A percentile compares a stretch with the other conserved stretches of the same genome.
Evolutionary conservation across 2,113 vertebrate genomes (phyloP).

Genomic region (Panurus biarmicus): DNA sequence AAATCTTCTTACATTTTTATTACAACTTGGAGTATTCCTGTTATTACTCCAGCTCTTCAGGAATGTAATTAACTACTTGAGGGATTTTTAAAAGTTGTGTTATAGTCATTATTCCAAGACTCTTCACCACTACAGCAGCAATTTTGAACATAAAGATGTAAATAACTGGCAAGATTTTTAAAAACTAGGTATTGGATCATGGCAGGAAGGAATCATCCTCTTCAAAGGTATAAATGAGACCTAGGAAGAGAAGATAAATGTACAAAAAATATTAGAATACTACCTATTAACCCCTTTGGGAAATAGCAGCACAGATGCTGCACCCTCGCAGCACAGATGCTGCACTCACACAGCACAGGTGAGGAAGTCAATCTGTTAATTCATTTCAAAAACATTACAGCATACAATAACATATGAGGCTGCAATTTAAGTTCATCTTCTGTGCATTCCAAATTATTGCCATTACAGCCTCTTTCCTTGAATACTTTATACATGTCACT

Average conservation of each 20-base stretch:
- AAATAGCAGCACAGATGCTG: background rate
- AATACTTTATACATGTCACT: background rate
- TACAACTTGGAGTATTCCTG: background rate
- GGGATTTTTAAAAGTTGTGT: background rate
- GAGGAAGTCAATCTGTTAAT: background rate
- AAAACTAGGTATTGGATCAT: background rate
- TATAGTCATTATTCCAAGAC: background rate
- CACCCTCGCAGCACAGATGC: background rate
- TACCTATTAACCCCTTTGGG: background rate
- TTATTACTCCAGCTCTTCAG: background rate
- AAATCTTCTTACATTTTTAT: conserved; percentile 9
- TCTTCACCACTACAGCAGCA: background rate
- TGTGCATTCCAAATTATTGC: background rate
- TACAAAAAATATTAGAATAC: background rate
- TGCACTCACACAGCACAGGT: background rate
- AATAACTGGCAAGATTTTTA: background rate
- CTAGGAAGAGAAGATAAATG: background rate
- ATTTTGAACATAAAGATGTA: background rate
- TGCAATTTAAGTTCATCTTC: background rate
- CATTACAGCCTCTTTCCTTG: background rate
- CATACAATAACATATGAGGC: background rate
- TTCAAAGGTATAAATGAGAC: background rate
- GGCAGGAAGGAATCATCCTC: background rate
- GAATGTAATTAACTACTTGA: background rate
- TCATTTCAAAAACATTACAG: background rate